Conservation (phyloP, 2,113 vertebrate species). For the Pollimyrus isidori region DNA sequence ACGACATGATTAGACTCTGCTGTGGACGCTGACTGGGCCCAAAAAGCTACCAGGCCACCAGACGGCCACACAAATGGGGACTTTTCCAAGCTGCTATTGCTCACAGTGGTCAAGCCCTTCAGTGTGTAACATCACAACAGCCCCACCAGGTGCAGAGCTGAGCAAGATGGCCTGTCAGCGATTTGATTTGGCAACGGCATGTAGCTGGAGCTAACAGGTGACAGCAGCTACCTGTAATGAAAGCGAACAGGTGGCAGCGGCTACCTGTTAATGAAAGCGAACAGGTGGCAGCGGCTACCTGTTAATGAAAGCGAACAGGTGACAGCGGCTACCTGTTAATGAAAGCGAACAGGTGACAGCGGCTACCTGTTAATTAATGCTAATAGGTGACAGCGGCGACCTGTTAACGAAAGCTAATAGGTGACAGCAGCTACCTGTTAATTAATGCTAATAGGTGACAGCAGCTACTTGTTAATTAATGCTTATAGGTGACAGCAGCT, state of each 20-base stretch:
- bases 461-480: background rate
- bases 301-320: background rate
- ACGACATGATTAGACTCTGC: constrained; percentile 56
- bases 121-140: background rate
- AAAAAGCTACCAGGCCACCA: background rate
- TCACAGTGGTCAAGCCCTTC: background rate
- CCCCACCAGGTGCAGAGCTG: background rate
- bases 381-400: background rate
- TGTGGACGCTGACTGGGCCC: constrained; percentile 39
- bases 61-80: background rate
- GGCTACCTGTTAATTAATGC: background rate
- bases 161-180: background rate
- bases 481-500: background rate
- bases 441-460: background rate
- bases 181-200: background rate
- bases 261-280: background rate
- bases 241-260: background rate
- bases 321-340: background rate
- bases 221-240: background rate
- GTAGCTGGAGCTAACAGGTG: background rate
- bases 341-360: background rate
- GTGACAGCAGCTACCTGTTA: background rate
- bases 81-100: background rate
- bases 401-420: background rate
- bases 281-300: background rate